Conservation (phyloP, 2,113 vertebrate genomes). For the Peromyscus californicus region DNA sequence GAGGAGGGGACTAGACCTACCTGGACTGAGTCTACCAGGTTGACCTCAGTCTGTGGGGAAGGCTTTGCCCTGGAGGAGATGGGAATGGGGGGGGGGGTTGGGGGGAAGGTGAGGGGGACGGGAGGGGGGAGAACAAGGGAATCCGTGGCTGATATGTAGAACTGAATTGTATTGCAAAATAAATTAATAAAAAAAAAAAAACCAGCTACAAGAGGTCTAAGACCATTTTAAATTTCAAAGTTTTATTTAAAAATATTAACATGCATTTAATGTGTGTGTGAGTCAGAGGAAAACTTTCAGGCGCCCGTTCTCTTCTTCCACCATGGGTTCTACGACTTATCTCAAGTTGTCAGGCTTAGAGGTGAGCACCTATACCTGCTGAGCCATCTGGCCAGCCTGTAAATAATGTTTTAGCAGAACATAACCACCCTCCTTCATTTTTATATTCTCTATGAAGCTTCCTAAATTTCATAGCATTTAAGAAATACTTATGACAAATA, state of each 20-base stretch:
- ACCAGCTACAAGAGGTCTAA: not conserved
- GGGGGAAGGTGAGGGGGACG: no score
- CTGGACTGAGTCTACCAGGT: no score
- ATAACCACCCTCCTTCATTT: not conserved
- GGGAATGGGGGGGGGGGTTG: no score
- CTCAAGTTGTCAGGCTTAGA: not conserved
- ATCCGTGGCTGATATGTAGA: no score
- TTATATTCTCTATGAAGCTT: not conserved
- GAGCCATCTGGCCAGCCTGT: not conserved
- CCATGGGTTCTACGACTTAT: not conserved
- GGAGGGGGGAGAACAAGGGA: no score
- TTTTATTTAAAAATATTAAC: not conserved
- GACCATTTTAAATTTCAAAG: not conserved
- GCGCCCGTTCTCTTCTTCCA: not conserved
- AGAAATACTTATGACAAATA: not conserved
- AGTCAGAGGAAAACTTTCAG: not conserved
- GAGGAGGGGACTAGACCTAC: no score
- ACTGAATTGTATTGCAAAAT: no score
- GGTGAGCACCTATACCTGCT: not conserved
- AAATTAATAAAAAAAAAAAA: no score
- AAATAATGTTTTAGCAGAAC: conserved; percentile 10
- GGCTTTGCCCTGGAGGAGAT: no score
- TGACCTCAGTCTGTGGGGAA: no score
- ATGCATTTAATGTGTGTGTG: not conserved
- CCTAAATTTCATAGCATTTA: not conserved